Base-by-base conservation (phyloP, 2,888 invertebrate genomes). In the Morpho achilles region DNA sequence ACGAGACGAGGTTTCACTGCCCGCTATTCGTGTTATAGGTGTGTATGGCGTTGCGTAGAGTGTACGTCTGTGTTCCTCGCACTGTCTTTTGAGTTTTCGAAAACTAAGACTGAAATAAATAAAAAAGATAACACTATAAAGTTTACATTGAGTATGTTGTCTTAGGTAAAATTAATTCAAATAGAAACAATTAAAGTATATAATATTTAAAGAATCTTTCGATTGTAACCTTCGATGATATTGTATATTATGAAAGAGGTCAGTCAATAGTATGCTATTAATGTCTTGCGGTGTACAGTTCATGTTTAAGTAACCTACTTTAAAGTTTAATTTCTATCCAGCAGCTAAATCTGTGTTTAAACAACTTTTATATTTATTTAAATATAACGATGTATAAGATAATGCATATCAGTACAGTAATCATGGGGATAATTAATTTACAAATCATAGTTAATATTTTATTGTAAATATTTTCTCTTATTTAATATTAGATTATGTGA, bases 341-440 rank as follows among this genome's bases (percentile, higher is more conserved):
- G 83, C 87, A 78, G 84, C 87, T 85, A 80, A 74, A 70, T 82
- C 82, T 87, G 86, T 88, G 82, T 88, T 89, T 89, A 89, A 89
- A 90, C 89, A 89, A 90, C 89, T 90, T 90, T 89, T 89, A 89
- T 89, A 89, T 90, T 88, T 78, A 78, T 87, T 84, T 82, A 76
- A 76, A 76, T 77, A 74, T 76, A 75, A 75, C 75, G 75, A 73
- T 81, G 75, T 83, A 76, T 75, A 76, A 83, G 75, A 79, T 76
- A 77, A 85, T 81, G 86, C 89, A 88, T 88, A 88, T 87, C 89
- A 87, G 82, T 87, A 84, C 85, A 81, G 81, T 85, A 79, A 85
- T 81, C 70, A 78, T 85, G 77, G 87, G 79, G 77, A 84, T 79
- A 83, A 79, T 82, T 86, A 81, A 80, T 87, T 87, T 87, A 85